phyloP scores from a whole-genome alignment of 2,113 vertebrate species.

The Tachysurus vachellii region DNA sequence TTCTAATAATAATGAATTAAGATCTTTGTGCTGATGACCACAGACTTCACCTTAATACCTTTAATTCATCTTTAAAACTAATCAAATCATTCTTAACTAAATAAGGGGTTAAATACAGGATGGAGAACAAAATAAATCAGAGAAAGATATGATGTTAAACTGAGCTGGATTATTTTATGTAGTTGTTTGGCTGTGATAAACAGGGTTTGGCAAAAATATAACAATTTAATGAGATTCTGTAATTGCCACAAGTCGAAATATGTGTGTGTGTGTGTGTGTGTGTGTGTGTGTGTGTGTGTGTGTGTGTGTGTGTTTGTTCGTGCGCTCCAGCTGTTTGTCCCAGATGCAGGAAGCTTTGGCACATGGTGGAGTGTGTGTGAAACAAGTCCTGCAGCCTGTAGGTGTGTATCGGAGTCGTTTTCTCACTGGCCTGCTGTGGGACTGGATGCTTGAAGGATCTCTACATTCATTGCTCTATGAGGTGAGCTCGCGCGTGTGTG shows the following conservation, averaged over 20 bases:
- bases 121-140: too few relatives aligned
- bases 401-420: conserved; percentile 64
- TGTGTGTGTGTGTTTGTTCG: conserved; percentile 32
- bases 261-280: background rate
- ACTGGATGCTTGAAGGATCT: conserved; percentile 75
- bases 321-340: conserved; percentile 17
- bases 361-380: conserved; percentile 19
- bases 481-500: conserved; percentile 53
- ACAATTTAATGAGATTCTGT: background rate
- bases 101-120: too few relatives aligned
- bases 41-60: background rate
- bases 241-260: background rate
- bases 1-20: background rate
- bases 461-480: conserved; percentile 70
- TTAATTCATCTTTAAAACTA: too few relatives aligned
- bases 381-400: conserved; percentile 60
- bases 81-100: too few relatives aligned
- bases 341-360: conserved; percentile 52
- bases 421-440: conserved; percentile 63
- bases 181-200: too few relatives aligned
- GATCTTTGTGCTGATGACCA: background rate
- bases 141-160: too few relatives aligned
- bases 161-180: too few relatives aligned
- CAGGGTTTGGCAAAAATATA: background rate
- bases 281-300: conserved; percentile 9